These are phyloP conservation scores for Siphamia tubifer DNA, from an alignment of 2,113 vertebrate genomes.

Conservation along the genomic window DNA sequence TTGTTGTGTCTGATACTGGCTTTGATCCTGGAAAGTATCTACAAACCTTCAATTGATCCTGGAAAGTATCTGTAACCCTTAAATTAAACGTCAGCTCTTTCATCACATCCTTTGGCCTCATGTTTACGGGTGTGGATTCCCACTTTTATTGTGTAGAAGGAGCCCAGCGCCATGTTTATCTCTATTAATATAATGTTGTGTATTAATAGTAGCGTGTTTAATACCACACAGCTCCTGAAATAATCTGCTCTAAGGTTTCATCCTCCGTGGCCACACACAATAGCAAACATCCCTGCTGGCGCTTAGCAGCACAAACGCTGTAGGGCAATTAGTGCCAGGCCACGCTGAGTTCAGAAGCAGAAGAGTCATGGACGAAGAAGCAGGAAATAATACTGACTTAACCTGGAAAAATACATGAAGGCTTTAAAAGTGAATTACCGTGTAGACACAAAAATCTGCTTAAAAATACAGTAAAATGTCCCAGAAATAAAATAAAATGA, in stretches of 20 bases:
- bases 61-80: background rate
- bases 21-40: background rate
- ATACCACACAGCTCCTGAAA: constrained; percentile 75
- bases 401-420: too few relatives aligned
- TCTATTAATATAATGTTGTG: constrained; percentile 71
- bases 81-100: background rate
- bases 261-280: constrained; percentile 74
- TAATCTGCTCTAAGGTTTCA: constrained; percentile 79
- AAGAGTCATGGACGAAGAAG: too few relatives aligned
- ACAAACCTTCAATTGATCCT: background rate
- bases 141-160: constrained; percentile 15
- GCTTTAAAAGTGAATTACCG: too few relatives aligned
- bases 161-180: constrained; percentile 52
- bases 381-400: too few relatives aligned
- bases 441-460: too few relatives aligned
- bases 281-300: constrained; percentile 67
- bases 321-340: constrained; percentile 43
- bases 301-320: constrained; percentile 55
- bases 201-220: constrained; percentile 79
- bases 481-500: too few relatives aligned
- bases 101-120: background rate
- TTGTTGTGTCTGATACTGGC: background rate
- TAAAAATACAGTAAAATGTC: too few relatives aligned
- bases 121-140: background rate
- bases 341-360: constrained; percentile 42